phyloP scores from a whole-genome alignment of 2,113 vertebrate genomes.

The Campylomormyrus numenius region DNA sequence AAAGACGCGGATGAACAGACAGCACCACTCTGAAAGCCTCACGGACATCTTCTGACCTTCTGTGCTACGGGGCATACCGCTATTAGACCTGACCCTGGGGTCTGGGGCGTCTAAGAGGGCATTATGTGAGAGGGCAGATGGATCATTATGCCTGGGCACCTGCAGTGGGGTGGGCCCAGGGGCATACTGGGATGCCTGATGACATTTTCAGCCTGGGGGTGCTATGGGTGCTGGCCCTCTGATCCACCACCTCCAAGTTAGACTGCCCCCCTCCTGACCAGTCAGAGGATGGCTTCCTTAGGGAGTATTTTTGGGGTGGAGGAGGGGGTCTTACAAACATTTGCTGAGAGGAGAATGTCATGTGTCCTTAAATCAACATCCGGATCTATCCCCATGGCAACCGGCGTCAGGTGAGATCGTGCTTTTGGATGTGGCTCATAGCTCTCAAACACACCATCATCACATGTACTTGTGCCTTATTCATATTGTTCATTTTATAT shows the following conservation, averaged over 20 bases:
- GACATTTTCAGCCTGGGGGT: background rate
- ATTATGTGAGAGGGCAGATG: background rate
- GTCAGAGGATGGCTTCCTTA: background rate
- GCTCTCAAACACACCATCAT: background rate
- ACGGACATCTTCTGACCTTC: background rate
- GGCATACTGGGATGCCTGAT: background rate
- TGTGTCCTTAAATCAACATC: background rate
- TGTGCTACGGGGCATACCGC: background rate
- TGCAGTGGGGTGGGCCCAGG: background rate
- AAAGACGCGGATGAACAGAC: background rate
- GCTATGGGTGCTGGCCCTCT: background rate
- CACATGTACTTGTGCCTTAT: background rate
- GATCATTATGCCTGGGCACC: background rate
- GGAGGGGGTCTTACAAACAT: background rate
- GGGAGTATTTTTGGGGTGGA: background rate
- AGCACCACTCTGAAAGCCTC: slow-evolving; percentile 15
- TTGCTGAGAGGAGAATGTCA: background rate
- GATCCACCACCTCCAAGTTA: background rate
- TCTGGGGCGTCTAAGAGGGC: background rate
- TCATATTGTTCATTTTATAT: background rate
- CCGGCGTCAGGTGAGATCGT: background rate
- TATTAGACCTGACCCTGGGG: slow-evolving; percentile 35
- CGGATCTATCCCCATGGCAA: background rate
- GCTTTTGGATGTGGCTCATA: background rate
- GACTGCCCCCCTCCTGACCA: background rate